Evolutionary conservation across 2,888 invertebrate species (phyloP), one percentile per base, ranked within the genome.

Genomic region (Argynnis bischoffii): DNA sequence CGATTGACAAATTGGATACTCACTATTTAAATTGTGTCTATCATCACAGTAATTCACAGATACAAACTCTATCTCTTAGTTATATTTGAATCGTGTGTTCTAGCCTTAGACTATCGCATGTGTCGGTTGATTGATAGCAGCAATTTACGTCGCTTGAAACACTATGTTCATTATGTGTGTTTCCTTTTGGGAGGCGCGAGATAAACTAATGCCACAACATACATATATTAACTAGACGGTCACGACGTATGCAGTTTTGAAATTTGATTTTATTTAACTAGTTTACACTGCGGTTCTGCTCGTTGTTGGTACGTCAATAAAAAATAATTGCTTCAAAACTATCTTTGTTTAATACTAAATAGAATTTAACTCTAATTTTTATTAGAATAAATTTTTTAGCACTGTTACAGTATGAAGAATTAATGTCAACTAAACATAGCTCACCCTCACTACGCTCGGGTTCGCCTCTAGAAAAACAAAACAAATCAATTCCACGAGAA

Each of bases 81-180:
- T 51, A 61, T 41, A 51, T 61, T 51, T 0, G 18, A 41, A 61
- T 16, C 61, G 51, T 50, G 35, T 41, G 61, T 21, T 51, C 51
- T 61, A 61, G 61, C 51, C 41, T 41, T 26, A 48, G 48, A 6
- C 61, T 51, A 61, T 41, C 35, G 61, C 50, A 64, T 65, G 59
- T 59, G 67, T 67, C 41, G 26, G 50, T 55, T 69, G 67, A 69
- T 69, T 69, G 67, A 69, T 69, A 55, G 69, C 69, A 53, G 65
- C 66, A 59, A 63, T 66, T 69, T 63, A 66, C 57, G 63, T 69
- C 66, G 55, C 66, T 48, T 53, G 63, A 53, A 66, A 69, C 55
- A 64, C 69, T 65, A 48, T 1, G 56, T 67, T 66, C 56, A 35
- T n/a, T n/a, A n/a, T n/a, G n/a, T n/a, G 15, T 69, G 53, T 57